Conservation (phyloP, 2,888 invertebrate species). For the Epicampocera succincta region DNA sequence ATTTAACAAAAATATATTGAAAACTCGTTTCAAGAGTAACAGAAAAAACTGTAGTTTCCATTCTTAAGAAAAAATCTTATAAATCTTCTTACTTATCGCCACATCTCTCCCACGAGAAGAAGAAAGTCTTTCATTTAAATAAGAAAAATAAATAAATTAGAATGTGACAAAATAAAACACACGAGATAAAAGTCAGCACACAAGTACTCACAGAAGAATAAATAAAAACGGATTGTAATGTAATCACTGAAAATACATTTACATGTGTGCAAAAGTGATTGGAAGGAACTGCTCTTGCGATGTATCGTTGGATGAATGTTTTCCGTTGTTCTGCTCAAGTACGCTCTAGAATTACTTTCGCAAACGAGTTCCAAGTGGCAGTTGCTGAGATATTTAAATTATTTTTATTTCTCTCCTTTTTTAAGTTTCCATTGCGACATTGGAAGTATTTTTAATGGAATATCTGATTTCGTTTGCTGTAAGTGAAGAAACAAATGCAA, state of each 20-base stretch:
- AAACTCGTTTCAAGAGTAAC: constrained; percentile 5
- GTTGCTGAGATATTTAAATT: constrained; percentile 36
- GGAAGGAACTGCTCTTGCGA: constrained; percentile 1
- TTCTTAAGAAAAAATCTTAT: neutral
- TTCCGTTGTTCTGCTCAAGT: neutral
- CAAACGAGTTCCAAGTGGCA: neutral
- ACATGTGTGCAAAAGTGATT: constrained; percentile 5
- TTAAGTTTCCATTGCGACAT: constrained; percentile 37
- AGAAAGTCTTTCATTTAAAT: constrained; percentile 38
- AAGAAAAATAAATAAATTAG: constrained; percentile 46
- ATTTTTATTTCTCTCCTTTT: constrained; percentile 3
- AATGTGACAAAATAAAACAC: constrained; percentile 18
- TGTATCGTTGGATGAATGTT: neutral
- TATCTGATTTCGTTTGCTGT: constrained; percentile 32
- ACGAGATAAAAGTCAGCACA: constrained; percentile 31
- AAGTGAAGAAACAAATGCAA: constrained; percentile 15
- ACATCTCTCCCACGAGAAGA: constrained; percentile 1
- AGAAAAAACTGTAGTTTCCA: constrained; percentile 6
- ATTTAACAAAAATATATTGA: constrained; percentile 1
- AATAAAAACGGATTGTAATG: constrained; percentile 15
- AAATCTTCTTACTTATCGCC: constrained; percentile 14
- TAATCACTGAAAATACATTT: constrained; percentile 30
- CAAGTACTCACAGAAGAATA: neutral
- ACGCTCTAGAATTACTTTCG: neutral
- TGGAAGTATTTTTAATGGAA: constrained; percentile 17